These are phyloP conservation scores for Pollimyrus isidori DNA, from an alignment of 2,113 vertebrate genomes.

Conservation along the genomic window DNA sequence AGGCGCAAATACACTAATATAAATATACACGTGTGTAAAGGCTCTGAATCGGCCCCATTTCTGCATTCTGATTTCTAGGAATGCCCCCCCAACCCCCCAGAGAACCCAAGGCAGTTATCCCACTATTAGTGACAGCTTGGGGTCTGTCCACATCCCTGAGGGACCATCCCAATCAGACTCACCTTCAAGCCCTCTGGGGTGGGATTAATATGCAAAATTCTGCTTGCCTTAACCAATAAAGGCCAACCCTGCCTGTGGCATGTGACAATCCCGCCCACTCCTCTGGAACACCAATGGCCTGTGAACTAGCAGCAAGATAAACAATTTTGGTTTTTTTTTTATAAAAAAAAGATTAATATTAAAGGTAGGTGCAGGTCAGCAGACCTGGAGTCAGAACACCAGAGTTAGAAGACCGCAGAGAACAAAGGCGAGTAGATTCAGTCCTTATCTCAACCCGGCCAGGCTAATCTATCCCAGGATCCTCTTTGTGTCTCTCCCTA, in stretches of 20 bases:
- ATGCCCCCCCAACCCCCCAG: not conserved
- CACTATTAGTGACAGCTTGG: not conserved
- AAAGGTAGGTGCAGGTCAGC: not conserved
- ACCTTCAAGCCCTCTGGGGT: not conserved
- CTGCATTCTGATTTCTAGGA: not conserved
- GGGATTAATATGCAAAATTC: not conserved
- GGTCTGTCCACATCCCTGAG: not conserved
- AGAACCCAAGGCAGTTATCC: not conserved
- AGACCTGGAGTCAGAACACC: not conserved
- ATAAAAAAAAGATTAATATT: not conserved
- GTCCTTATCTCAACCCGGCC: not conserved
- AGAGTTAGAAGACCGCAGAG: not conserved
- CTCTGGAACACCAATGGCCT: not conserved
- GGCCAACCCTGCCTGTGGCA: not conserved
- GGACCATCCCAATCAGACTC: not conserved
- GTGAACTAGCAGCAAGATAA: not conserved
- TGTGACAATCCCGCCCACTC: not conserved
- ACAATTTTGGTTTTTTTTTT: not conserved
- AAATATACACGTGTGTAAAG: not conserved
- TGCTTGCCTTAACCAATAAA: not conserved
- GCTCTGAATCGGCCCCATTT: not conserved
- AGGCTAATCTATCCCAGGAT: constrained; percentile 3
- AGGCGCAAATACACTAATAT: not conserved
- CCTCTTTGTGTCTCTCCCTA: constrained; percentile 35
- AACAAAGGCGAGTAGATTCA: not conserved